Percentiles rank a stretch among this genome's conserved stretches.
Conservation (phyloP, 2,888 invertebrate species). For the Bombylius major region DNA sequence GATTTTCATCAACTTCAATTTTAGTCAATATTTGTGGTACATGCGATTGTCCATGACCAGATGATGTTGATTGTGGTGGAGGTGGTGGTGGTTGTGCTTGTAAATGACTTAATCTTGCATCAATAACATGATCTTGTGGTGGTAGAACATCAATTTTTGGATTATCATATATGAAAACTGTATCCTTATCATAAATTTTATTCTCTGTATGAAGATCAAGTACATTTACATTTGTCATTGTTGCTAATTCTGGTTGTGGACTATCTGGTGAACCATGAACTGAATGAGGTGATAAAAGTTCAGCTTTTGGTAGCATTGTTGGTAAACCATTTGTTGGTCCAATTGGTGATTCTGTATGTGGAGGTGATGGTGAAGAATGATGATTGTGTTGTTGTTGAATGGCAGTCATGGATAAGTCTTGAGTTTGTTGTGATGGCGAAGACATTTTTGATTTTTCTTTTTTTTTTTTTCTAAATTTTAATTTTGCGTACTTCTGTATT, state of each 20-base stretch:
- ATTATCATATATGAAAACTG: slow-evolving; percentile 34
- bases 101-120: slow-evolving; percentile 26
- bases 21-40: slow-evolving; percentile 29
- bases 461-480: slow-evolving; percentile 1
- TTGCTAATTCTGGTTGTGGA: slow-evolving; percentile 66
- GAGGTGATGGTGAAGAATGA: slow-evolving; percentile 20
- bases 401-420: slow-evolving; percentile 19
- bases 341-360: slow-evolving; percentile 4
- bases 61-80: slow-evolving; percentile 16
- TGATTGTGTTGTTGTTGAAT: slow-evolving; percentile 18
- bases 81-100: slow-evolving; percentile 20
- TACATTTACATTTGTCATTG: slow-evolving; percentile 79
- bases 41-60: slow-evolving; percentile 1
- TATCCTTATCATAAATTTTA: slow-evolving; percentile 35
- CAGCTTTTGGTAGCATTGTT: slow-evolving; percentile 9
- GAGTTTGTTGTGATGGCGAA: slow-evolving; percentile 20
- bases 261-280: slow-evolving; percentile 42
- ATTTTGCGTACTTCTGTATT: background rate
- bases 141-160: slow-evolving; percentile 26
- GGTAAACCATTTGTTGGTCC: slow-evolving; percentile 27
- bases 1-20: slow-evolving; percentile 36
- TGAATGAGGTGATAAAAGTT: slow-evolving; percentile 25
- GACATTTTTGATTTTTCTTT: slow-evolving; percentile 18
- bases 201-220: slow-evolving; percentile 46
- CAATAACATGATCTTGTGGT: slow-evolving; percentile 32